Conservation (phyloP, 2,888 invertebrate species). For the Ernsta delagoae region DNA sequence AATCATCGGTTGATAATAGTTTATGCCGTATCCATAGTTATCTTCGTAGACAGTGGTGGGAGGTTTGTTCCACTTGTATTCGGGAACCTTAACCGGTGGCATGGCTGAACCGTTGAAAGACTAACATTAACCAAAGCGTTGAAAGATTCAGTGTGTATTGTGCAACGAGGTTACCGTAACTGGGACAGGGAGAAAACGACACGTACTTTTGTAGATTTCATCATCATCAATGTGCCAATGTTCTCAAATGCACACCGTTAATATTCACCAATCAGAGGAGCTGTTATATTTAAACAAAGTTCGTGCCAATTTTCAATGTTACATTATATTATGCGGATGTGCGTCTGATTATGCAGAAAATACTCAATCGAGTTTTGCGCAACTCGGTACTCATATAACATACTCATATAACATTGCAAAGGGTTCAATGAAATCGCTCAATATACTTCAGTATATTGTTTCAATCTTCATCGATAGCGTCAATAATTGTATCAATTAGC, state of each 20-base stretch:
- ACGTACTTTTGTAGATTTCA: slow-evolving; percentile 74
- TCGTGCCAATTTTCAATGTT: slow-evolving; percentile 69
- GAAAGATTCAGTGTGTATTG: slow-evolving; percentile 54
- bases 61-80: slow-evolving; percentile 82
- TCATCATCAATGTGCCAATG: slow-evolving; percentile 68
- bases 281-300: slow-evolving; percentile 70
- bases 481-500: slow-evolving; percentile 30
- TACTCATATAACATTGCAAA: slow-evolving; percentile 7
- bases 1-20: slow-evolving; percentile 95
- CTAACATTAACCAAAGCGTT: slow-evolving; percentile 48
- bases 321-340: slow-evolving; percentile 44
- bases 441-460: slow-evolving; percentile 23
- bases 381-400: not conserved
- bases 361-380: slow-evolving; percentile 18
- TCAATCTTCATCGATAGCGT: slow-evolving; percentile 42
- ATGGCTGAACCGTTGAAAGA: too few species aligned
- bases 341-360: slow-evolving; percentile 42
- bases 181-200: slow-evolving; percentile 58
- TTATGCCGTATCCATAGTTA: slow-evolving; percentile 93
- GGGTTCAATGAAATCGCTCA: slow-evolving; percentile 30
- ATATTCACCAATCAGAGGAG: slow-evolving; percentile 72
- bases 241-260: slow-evolving; percentile 58
- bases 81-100: slow-evolving; percentile 64
- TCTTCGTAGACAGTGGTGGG: slow-evolving; percentile 90
- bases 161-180: slow-evolving; percentile 67